phyloP scores from a whole-genome alignment of 2,888 invertebrate species.

The Cheilosia impressa region DNA sequence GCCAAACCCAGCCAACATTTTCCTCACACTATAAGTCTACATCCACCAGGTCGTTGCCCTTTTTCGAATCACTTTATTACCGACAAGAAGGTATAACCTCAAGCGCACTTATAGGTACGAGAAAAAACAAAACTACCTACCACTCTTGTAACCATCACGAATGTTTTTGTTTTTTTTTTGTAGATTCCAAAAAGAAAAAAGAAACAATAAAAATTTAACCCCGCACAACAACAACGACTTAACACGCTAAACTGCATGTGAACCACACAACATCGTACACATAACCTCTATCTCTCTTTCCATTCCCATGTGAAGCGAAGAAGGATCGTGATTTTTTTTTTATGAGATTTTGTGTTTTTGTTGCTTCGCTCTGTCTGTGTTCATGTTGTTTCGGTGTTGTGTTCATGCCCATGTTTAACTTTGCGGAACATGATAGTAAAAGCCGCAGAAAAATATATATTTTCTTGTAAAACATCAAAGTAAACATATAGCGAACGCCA shows the following conservation, averaged over 20 bases:
- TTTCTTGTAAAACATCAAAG: conserved; percentile 73
- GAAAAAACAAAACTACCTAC: background rate
- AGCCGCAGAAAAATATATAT: conserved; percentile 68
- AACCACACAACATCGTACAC: conserved; percentile 39
- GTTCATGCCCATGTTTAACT: conserved; percentile 70
- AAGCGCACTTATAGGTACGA: background rate
- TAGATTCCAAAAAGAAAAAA: background rate
- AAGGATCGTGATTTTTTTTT: conserved; percentile 65
- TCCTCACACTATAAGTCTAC: no score
- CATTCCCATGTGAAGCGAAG: conserved; percentile 15
- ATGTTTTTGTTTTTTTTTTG: background rate
- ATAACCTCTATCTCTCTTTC: conserved; percentile 20
- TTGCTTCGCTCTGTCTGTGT: conserved; percentile 13
- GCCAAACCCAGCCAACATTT: no score
- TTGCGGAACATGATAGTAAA: conserved; percentile 72
- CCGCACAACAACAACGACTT: conserved; percentile 16
- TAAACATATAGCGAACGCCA: conserved; percentile 61
- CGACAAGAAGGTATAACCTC: background rate
- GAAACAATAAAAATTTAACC: background rate
- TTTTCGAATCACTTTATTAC: background rate
- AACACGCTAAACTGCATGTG: conserved; percentile 41
- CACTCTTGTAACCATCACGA: background rate
- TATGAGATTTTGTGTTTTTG: conserved; percentile 24
- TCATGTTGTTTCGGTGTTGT: conserved; percentile 52
- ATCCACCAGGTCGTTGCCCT: background rate